A percentile compares a stretch with the other conserved stretches of the same genome.
phyloP scores from a whole-genome alignment of 1,140 invertebrate species.

The honey bee (Apis mellifera) region DNA sequence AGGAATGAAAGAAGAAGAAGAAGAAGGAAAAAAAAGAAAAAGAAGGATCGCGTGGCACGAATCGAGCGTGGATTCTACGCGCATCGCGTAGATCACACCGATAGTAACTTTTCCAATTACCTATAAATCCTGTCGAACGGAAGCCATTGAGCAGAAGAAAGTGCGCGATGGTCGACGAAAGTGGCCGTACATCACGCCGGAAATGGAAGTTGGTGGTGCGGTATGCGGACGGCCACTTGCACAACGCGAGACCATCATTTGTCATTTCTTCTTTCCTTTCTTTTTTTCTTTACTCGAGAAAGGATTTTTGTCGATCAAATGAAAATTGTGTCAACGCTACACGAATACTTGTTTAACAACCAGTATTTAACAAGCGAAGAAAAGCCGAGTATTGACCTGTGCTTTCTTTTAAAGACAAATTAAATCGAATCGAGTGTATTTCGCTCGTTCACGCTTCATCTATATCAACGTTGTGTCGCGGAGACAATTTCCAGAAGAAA shows the following conservation, averaged over 20 bases:
- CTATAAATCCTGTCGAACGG: conserved; percentile 28
- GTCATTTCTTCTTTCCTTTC: background rate
- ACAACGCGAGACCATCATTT: background rate
- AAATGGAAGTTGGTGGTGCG: conserved; percentile 14
- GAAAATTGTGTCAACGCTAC: background rate
- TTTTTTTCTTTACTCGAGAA: background rate
- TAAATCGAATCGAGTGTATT: too few relatives aligned
- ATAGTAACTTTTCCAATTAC: conserved; percentile 59
- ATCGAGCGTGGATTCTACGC: conserved; percentile 26
- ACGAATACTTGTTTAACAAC: too few relatives aligned
- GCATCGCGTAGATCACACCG: conserved; percentile 31
- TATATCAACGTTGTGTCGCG: background rate
- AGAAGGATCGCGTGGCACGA: background rate
- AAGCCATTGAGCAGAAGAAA: conserved; percentile 23
- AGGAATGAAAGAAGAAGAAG: too few relatives aligned
- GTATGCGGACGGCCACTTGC: background rate
- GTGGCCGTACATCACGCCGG: background rate
- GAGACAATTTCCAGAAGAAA: background rate
- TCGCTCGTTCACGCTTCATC: too few relatives aligned
- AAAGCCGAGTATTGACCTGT: too few relatives aligned
- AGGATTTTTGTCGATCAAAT: background rate
- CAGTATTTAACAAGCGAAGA: too few relatives aligned
- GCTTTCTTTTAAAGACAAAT: too few relatives aligned
- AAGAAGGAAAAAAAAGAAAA: too few relatives aligned
- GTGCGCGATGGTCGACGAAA: background rate